phyloP scores from a whole-genome alignment of 2,888 invertebrate species.

The Argyresthia goedartella region DNA sequence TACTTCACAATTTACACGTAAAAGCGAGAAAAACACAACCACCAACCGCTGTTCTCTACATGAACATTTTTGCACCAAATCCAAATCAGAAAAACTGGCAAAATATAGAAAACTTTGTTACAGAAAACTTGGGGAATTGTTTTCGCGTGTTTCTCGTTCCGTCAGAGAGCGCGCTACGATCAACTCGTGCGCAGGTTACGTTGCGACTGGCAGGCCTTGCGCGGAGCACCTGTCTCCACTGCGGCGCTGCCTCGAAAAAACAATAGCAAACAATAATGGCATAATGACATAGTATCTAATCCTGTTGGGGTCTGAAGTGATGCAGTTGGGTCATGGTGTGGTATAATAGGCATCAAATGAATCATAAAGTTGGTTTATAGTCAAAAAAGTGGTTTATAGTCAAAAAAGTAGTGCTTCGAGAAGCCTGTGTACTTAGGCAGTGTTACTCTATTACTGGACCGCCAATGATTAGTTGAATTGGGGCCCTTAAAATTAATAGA shows the following conservation, averaged over 20 bases:
- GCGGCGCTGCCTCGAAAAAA: constrained; percentile 30
- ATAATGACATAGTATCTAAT: constrained; percentile 14
- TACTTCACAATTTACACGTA: background rate
- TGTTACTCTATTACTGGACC: too few species aligned
- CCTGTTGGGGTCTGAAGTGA: background rate
- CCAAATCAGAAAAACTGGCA: background rate
- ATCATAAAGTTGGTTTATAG: too few species aligned
- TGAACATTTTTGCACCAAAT: background rate
- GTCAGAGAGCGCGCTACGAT: constrained; percentile 21
- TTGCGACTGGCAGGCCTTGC: constrained; percentile 36
- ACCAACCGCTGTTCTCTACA: background rate
- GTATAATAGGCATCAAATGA: too few species aligned
- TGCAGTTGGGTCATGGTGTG: too few species aligned
- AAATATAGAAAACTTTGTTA: too few species aligned
- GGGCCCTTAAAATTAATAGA: too few species aligned
- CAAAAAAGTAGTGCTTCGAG: too few species aligned
- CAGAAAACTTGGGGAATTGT: background rate
- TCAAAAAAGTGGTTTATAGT: too few species aligned
- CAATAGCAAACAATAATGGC: constrained; percentile 49
- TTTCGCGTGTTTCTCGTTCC: constrained; percentile 17
- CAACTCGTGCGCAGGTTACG: constrained; percentile 41
- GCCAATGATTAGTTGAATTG: too few species aligned
- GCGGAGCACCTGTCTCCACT: constrained; percentile 43
- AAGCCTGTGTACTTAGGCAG: too few species aligned
- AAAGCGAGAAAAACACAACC: background rate